Evolutionary conservation across 2,888 invertebrate genomes (phyloP).

Genomic region (Syrista parreyssii): DNA sequence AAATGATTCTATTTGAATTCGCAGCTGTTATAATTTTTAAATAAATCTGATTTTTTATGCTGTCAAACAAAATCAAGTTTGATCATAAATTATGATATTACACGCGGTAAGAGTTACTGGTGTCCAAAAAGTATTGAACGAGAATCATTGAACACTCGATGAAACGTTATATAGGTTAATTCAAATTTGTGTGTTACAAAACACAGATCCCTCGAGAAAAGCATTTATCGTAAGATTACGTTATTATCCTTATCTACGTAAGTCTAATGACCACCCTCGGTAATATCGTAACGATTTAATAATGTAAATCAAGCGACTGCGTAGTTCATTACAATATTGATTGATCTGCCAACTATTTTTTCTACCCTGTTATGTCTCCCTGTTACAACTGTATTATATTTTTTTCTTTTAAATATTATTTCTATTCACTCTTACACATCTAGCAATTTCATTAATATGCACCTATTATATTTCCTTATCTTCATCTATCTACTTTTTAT

Average conservation of each 20-base stretch:
- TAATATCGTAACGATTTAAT: neutral
- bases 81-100: neutral
- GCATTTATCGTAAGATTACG: neutral
- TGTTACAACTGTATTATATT: too few relatives aligned
- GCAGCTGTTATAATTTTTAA: neutral
- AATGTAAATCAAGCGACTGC: neutral
- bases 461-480: neutral
- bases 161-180: neutral
- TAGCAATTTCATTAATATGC: neutral
- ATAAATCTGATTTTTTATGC: neutral
- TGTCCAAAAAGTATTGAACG: too few relatives aligned
- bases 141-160: neutral
- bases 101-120: too few relatives aligned
- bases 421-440: neutral
- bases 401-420: neutral
- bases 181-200: neutral
- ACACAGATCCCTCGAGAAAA: neutral
- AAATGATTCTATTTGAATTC: neutral
- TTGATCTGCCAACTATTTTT: neutral
- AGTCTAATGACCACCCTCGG: neutral
- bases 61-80: too few relatives aligned
- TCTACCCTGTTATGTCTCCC: neutral
- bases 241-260: neutral
- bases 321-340: neutral
- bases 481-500: neutral